phyloP scores from a whole-genome alignment of 2,888 invertebrate genomes.

The Prenolepis imparis region DNA sequence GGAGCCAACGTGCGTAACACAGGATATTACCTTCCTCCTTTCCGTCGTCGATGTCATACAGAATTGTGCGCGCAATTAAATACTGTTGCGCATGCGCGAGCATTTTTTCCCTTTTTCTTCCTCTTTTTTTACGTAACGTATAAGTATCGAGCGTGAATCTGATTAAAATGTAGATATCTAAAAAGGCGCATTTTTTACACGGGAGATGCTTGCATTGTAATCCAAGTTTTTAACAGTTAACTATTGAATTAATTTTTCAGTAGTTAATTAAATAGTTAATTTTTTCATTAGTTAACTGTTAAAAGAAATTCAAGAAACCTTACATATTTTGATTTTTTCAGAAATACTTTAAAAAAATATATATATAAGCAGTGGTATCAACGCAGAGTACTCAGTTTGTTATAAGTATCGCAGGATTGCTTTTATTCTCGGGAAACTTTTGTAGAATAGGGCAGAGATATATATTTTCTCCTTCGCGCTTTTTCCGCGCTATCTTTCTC shows the following conservation, averaged over 20 bases:
- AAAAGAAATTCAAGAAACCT: too few species aligned
- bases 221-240: background rate
- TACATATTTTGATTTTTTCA: too few species aligned
- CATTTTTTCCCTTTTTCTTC: too few species aligned
- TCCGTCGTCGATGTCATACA: slow-evolving; percentile 19
- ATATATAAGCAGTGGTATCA: too few species aligned
- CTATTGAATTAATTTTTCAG: too few species aligned
- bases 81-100: background rate
- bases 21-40: slow-evolving; percentile 30
- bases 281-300: too few species aligned
- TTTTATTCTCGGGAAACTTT: slow-evolving; percentile 2
- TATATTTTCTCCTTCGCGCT: slow-evolving; percentile 1
- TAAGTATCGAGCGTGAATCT: background rate
- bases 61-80: slow-evolving; percentile 20
- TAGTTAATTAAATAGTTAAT: too few species aligned
- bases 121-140: background rate
- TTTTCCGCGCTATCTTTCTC: background rate
- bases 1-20: background rate
- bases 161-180: slow-evolving; percentile 16
- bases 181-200: background rate
- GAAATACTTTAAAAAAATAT: too few species aligned
- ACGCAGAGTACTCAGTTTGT: too few species aligned
- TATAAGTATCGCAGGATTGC: background rate
- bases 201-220: background rate
- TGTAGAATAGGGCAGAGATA: background rate